Evolutionary conservation across 2,113 vertebrate genomes (phyloP), one percentile per base, ranked within the genome.

Genomic region (Orientallactaga bullata): DNA sequence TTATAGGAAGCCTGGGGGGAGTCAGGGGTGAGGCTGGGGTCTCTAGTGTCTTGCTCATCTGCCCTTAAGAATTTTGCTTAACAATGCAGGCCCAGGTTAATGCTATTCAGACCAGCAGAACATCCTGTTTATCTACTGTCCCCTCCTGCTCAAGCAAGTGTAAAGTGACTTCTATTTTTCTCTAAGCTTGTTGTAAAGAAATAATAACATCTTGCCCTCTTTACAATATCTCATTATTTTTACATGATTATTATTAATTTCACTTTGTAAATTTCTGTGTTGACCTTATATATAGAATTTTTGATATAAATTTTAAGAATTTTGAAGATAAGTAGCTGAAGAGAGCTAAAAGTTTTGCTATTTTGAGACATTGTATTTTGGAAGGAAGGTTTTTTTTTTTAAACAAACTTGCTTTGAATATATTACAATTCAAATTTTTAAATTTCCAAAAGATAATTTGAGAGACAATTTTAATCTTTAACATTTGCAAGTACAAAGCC

Each of bases 171-270:
- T n/a, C n/a, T n/a, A n/a, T n/a, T n/a, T n/a, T n/a, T n/a, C n/a
- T n/a, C n/a, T n/a, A n/a, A n/a, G n/a, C n/a, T n/a, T n/a, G n/a
- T n/a, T n/a, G n/a, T n/a, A n/a, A n/a, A n/a, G n/a, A n/a, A n/a
- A n/a, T n/a, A n/a, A n/a, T n/a, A n/a, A n/a, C n/a, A n/a, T n/a
- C n/a, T n/a, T n/a, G n/a, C n/a, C n/a, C n/a, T n/a, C n/a, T n/a
- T n/a, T n/a, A n/a, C n/a, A n/a, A n/a, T n/a, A 8, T 89, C 39
- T 80, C 3, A 66, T 88, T 88, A 55, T 90, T 88, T 88, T 39
- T 35, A 73, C 13, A 17, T 83, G 32, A 2, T 83, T 88, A 21
- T 55, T 55, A 47, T 73, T 95, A 90, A 84, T 80, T 96, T 91
- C 7, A 66, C 26, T 66, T 92, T 69, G 20, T 82, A 66, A 42